These are phyloP conservation scores for Prorops nasuta DNA, from an alignment of 1,140 invertebrate genomes.

Conservation along the genomic window DNA sequence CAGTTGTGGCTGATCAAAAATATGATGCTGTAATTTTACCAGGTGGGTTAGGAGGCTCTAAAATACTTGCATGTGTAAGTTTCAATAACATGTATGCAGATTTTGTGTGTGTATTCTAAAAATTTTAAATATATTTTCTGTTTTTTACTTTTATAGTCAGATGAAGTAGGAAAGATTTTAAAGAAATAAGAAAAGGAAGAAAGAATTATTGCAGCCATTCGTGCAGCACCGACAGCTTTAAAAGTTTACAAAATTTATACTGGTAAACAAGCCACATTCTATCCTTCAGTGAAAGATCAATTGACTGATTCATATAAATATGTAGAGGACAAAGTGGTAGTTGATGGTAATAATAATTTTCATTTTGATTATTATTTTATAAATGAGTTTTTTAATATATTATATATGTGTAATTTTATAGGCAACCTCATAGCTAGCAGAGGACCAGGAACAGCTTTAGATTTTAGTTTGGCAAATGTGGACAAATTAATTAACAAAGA, in stretches of 20 bases:
- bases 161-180: conserved; percentile 73
- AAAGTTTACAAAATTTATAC: conserved; percentile 77
- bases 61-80: conserved; percentile 71
- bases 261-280: conserved; percentile 84
- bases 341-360: conserved; percentile 62
- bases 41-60: conserved; percentile 83
- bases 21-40: conserved; percentile 86
- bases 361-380: not conserved
- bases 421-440: conserved; percentile 88
- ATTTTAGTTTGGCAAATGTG: conserved; percentile 85
- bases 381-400: too few relatives aligned
- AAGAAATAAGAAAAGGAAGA: conserved; percentile 75
- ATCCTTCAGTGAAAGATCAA: conserved; percentile 81
- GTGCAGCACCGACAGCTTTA: conserved; percentile 87
- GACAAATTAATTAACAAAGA: conserved; percentile 75
- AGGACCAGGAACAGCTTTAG: conserved; percentile 90
- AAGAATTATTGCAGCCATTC: conserved; percentile 85
- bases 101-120: too few relatives aligned
- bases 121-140: not conserved
- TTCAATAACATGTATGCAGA: too few relatives aligned
- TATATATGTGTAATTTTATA: conserved; percentile 31
- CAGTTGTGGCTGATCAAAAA: conserved; percentile 58
- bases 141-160: too few relatives aligned
- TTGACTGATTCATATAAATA: conserved; percentile 65
- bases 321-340: conserved; percentile 70